Base-by-base conservation (phyloP, 2,797 vertebrate genomes). In the Cuniculus paca region DNA sequence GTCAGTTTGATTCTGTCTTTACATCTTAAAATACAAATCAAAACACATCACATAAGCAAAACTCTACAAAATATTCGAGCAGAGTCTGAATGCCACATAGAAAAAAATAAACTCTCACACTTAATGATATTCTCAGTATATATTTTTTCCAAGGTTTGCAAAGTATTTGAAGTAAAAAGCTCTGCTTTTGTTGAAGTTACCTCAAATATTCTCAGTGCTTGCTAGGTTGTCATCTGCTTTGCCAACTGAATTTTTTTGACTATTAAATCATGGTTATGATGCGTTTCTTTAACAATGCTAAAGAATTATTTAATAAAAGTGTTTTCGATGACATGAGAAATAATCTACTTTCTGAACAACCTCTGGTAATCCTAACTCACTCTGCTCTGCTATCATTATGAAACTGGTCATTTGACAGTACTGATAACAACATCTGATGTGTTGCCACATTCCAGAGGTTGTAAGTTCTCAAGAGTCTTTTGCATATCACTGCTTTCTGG, bases 21-120 rank as follows among this genome's bases (percentile, higher is more conserved):
- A 74, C 36, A 78, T 92, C 56, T 92, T 92, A 89, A 95, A 93
- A 61, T 77, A 79, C 19, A 91, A 75, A 94, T 97, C 61, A 91
- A 96, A 96, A 83, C 60, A 88, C 4, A 81, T 89, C 45, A 86
- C n/a, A 84, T 56, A 91, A 94, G 54, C 34, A 87, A 91, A 61
- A 89, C 77, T 42, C 31, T 45, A 79, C 3, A 14, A 82, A 54
- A 56, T 85, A 52, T 79, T 96, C 63, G 95, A 24, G n/a, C 81
- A 78, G 56, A 91, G 80, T 72, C 61, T 88, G n/a, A 93, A 94
- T 65, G 88, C 34, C 70, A 92, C 52, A 89, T 63, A 84, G 19
- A 48, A 68, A 70, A 91, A 88, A 96, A 94, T 7, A 85, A 94
- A 11, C 19, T 75, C 24, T 70, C 45, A 79, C 28, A 89, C 89